Percentiles rank a stretch among this genome's conserved stretches.
These are phyloP conservation scores for Crocodylus rhombifer DNA, from an alignment of 2,797 vertebrate genomes.

Conservation along the genomic window DNA sequence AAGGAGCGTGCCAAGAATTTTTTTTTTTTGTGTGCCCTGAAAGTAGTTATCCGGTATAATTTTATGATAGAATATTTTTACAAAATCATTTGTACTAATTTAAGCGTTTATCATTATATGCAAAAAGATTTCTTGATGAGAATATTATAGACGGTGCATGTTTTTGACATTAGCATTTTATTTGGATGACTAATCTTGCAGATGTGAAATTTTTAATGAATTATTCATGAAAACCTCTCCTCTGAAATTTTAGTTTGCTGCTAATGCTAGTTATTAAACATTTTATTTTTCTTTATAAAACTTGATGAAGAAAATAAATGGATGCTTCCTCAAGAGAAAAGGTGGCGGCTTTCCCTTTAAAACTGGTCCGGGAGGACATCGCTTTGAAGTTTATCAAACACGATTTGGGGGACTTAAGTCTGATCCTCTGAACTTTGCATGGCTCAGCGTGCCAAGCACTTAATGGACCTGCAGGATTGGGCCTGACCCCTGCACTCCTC, in stretches of 20 bases:
- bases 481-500: background rate
- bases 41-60: constrained; percentile 69
- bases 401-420: background rate
- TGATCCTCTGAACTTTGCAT: background rate
- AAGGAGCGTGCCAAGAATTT: constrained; percentile 4
- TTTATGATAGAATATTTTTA: constrained; percentile 82
- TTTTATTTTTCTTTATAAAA: constrained; percentile 81
- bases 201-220: constrained; percentile 86
- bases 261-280: constrained; percentile 84
- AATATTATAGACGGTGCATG: constrained; percentile 85
- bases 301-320: constrained; percentile 77
- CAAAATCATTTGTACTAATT: constrained; percentile 86
- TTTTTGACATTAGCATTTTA: constrained; percentile 89
- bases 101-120: constrained; percentile 88
- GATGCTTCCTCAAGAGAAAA: constrained; percentile 43
- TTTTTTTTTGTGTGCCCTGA: constrained; percentile 8
- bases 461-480: background rate
- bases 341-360: constrained; percentile 14
- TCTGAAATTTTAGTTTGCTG: constrained; percentile 84
- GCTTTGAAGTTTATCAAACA: background rate
- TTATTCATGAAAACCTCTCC: constrained; percentile 86
- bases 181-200: constrained; percentile 89
- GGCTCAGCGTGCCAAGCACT: fast-evolving
- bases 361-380: constrained; percentile 22
- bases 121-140: constrained; percentile 87